phyloP scores from a whole-genome alignment of 2,113 vertebrate genomes.

The Hippocampus abdominalis region DNA sequence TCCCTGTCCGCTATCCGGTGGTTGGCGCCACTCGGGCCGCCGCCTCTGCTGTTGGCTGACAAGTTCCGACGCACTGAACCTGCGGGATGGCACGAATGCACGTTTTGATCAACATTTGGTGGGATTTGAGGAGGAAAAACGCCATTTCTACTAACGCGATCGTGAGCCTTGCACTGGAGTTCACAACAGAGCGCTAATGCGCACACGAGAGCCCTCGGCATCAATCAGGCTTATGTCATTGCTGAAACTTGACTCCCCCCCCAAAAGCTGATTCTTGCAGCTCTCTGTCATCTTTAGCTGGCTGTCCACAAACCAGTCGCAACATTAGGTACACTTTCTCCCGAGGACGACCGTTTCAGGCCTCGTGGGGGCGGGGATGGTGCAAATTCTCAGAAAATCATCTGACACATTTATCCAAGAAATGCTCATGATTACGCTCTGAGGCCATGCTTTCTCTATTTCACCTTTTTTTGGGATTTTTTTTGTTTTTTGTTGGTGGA shows the following conservation, averaged over 20 bases:
- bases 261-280: neutral
- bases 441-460: no score
- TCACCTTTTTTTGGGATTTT: no score
- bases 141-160: neutral
- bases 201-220: neutral
- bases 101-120: neutral
- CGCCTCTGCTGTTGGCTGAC: constrained; percentile 73
- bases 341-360: no score
- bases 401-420: no score
- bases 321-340: neutral
- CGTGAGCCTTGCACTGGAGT: neutral
- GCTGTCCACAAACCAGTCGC: neutral
- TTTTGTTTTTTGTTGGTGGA: no score
- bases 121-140: neutral
- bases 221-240: neutral
- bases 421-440: no score
- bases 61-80: constrained; percentile 82
- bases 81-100: constrained; percentile 35
- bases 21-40: constrained; percentile 73
- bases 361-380: no score
- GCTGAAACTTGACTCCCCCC: neutral
- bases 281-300: neutral
- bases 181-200: neutral
- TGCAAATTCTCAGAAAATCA: no score
- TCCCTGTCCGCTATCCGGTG: constrained; percentile 94